A percentile compares a stretch with the other conserved stretches of the same genome.
Conservation (phyloP, 2,888 invertebrate species). For the Drosophila neonasuta region DNA sequence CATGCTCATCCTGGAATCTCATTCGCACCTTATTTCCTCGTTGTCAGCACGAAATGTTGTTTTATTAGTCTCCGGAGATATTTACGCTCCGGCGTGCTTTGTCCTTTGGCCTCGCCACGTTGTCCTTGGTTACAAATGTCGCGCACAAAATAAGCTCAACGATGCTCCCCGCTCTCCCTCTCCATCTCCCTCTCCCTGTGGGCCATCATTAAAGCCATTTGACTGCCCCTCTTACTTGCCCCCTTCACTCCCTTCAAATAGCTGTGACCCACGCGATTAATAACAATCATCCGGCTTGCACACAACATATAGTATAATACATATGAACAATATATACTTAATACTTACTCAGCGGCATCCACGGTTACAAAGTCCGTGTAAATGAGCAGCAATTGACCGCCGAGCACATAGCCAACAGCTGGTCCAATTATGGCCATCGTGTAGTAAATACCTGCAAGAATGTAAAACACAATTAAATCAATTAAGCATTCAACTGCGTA, state of each 20-base stretch:
- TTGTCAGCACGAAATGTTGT: constrained; percentile 78
- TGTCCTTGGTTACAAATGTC: constrained; percentile 54
- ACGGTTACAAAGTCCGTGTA: constrained; percentile 88
- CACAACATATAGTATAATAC: neutral
- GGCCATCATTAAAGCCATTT: constrained; percentile 55
- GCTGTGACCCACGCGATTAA: constrained; percentile 53
- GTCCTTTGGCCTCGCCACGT: constrained; percentile 46
- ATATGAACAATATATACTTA: neutral
- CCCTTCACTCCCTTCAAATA: neutral
- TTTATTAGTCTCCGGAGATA: constrained; percentile 80
- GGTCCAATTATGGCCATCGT: constrained; percentile 92
- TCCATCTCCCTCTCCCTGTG: neutral
- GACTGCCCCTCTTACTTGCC: constrained; percentile 1
- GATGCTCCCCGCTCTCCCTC: constrained; percentile 10
- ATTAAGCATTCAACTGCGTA: neutral
- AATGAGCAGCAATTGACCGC: constrained; percentile 90
- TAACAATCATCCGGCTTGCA: constrained; percentile 60
- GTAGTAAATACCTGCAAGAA: constrained; percentile 88
- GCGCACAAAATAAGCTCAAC: constrained; percentile 59
- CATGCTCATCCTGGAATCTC: constrained; percentile 8
- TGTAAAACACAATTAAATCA: neutral
- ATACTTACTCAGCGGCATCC: constrained; percentile 86
- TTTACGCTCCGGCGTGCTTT: constrained; percentile 57
- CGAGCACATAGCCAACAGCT: constrained; percentile 92
- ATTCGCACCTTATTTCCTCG: constrained; percentile 71